Base-by-base conservation (phyloP, 2,888 invertebrate species). In the Caenorhabditis angaria region DNA sequence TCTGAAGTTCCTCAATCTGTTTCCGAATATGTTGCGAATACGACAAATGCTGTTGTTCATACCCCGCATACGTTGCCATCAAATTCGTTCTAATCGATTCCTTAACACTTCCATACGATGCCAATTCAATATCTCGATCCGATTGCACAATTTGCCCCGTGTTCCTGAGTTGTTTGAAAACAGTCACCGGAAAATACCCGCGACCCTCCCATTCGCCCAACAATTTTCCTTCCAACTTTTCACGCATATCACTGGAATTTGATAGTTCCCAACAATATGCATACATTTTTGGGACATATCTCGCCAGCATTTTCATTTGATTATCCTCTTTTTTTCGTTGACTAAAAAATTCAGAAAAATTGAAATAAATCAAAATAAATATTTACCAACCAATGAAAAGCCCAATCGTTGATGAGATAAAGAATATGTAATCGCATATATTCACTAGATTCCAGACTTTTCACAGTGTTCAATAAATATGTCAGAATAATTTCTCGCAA, bases 231-330 rank as follows among this genome's bases (percentile, higher is more conserved):
- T 93, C 93, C 75, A 99, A 90, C 90, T 80, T 80, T 12, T 68
- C 59, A 18, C 62, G 56, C 20, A 77, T 14, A 5, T 65, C 65
- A 22, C 59, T 56, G 8, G 76, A 71, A 20, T 56, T 29, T n/a
- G 77, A 93, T 89, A 92, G 92, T 88, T 93, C 91, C 88, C 93
- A 92, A 82, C 96, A 93, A 89, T 94, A 94, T 90, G 96, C 96
- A 91, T 96, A 99, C 93, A 97, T 94, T 85, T 97, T 95, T 87
- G 97, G 94, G 85, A 97, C 95, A 87, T 96, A 94, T 88, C 92
- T 92, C 91, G 95, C 95, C 90, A 99, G 91, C 88, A 94, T 93
- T 90, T 93, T 93, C 90, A 95, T 94, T 89, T 97, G 91, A 88
- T 94, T 94, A 89, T 93, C 93, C 73, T 94, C 93, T 90, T 94